Conservation (phyloP, 2,888 invertebrate genomes). For the Ferdinandea cuprea region DNA sequence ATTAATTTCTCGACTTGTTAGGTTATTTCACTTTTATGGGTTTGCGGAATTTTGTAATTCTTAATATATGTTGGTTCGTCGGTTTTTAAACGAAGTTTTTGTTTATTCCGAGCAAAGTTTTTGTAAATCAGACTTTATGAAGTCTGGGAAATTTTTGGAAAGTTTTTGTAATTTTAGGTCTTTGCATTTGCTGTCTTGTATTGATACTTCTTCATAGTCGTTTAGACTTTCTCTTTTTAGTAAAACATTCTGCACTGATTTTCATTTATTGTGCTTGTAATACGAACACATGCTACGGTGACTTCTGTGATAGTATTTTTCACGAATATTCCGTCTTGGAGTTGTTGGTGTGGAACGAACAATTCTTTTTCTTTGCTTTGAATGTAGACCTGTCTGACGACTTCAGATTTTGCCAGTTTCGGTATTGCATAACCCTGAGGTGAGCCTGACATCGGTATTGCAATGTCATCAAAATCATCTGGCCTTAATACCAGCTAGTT, state of each 20-base stretch:
- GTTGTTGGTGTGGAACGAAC: slow-evolving; percentile 32
- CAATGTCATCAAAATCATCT: too few relatives aligned
- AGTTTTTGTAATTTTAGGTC: too few relatives aligned
- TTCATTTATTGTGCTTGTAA: slow-evolving; percentile 21
- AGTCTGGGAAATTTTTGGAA: slow-evolving; percentile 11
- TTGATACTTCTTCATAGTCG: slow-evolving; percentile 14
- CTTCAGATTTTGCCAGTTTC: slow-evolving; percentile 25
- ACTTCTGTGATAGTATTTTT: slow-evolving; percentile 3
- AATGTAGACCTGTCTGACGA: slow-evolving; percentile 14
- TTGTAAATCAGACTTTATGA: slow-evolving; percentile 20
- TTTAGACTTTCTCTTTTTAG: slow-evolving; percentile 25
- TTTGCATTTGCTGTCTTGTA: too few relatives aligned
- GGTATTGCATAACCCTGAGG: slow-evolving; percentile 32
- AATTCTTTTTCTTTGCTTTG: too few relatives aligned
- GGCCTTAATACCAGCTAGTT: too few relatives aligned
- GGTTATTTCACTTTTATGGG: too few relatives aligned
- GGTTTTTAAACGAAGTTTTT: slow-evolving; percentile 19
- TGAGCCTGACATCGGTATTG: too few relatives aligned
- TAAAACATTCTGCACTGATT: slow-evolving; percentile 7
- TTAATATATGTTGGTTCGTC: slow-evolving; percentile 22
- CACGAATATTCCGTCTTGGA: slow-evolving; percentile 33
- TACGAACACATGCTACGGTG: slow-evolving; percentile 5
- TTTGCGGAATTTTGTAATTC: too few relatives aligned
- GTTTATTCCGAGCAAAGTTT: slow-evolving; percentile 14
- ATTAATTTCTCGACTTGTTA: slow-evolving; percentile 10